These are phyloP conservation scores for Glomeris maerens DNA, from an alignment of 1,140 invertebrate species.

Conservation along the genomic window DNA sequence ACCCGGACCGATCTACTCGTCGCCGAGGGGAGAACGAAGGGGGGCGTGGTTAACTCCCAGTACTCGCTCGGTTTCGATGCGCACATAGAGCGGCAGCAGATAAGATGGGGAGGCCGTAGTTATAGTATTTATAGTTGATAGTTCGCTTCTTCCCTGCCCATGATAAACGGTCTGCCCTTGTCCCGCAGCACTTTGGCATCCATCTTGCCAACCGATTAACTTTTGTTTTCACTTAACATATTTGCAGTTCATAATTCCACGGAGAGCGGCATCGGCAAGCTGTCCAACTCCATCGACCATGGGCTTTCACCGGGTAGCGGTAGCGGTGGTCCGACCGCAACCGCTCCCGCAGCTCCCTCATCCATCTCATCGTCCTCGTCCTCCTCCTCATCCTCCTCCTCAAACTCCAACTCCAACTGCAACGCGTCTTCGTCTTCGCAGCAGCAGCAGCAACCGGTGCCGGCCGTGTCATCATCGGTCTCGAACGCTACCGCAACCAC, in stretches of 20 bases:
- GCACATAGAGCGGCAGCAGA: too few relatives aligned
- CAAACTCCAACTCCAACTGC: conserved; percentile 33
- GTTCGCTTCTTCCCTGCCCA: too few relatives aligned
- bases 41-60: too few relatives aligned
- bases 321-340: conserved; percentile 26
- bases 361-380: conserved; percentile 28
- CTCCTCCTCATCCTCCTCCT: conserved; percentile 27
- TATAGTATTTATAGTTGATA: too few relatives aligned
- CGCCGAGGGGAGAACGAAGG: too few relatives aligned
- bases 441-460: conserved; percentile 18
- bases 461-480: conserved; percentile 19
- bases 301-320: conserved; percentile 13
- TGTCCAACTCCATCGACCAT: conserved; percentile 27
- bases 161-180: too few relatives aligned
- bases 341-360: conserved; percentile 29
- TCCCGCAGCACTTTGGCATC: too few relatives aligned
- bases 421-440: conserved; percentile 27
- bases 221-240: not conserved
- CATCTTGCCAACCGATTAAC: too few relatives aligned
- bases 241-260: conserved; percentile 5
- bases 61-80: too few relatives aligned
- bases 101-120: too few relatives aligned
- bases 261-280: not conserved
- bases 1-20: too few relatives aligned
- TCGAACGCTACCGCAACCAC: conserved; percentile 15